Base-by-base conservation (phyloP, 2,113 vertebrate species). In the Oncorhynchus keta region DNA sequence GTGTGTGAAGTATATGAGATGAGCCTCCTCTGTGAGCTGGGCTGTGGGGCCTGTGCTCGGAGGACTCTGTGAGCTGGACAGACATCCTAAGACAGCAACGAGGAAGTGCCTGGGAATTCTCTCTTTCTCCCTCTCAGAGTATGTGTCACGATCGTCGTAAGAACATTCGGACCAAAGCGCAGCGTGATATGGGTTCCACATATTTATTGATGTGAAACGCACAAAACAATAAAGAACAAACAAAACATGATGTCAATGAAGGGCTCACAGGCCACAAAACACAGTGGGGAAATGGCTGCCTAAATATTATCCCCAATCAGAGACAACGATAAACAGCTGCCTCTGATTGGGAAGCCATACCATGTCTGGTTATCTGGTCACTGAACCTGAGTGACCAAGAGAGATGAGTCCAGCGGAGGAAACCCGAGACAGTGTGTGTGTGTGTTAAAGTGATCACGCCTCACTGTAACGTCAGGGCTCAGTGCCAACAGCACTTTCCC, bases 361-460 rank as follows among this genome's bases (percentile, higher is more conserved):
- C 28, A 28, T 28, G 86, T 91, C 88, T 92, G 62, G 88, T 87
- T 86, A 91, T 90, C 92, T 92, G 80, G 78, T 76, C 75, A 61
- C 76, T 78, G 77, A 76, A 90, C 80, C 75, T 71, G 65, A n/a
- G 59, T 12, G 79, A 72, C 75, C 59, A 70, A 90, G 89, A 92
- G 79, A 77, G 89, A 90, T 90, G 49, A 83, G 79, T 81, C 73
- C 84, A 84, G 76, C 0, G 48, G 76, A 80, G 61, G 74, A 48
- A 45, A 28, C 39, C 1, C 2, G 35, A 65, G 86, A 84, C 74
- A 1, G 51, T 51, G 35, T 45, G 39, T 45, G 39, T 83, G 88
- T 86, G 84, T 93, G 90, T 85, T 94, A 89, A 93, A 94, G 79
- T 85, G 89, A 91, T 93, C 90, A 89, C 51, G 16, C 73, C 14